These are phyloP conservation scores for Tetramorium simillimum DNA, from an alignment of 1,140 invertebrate genomes.

Conservation along the genomic window DNA sequence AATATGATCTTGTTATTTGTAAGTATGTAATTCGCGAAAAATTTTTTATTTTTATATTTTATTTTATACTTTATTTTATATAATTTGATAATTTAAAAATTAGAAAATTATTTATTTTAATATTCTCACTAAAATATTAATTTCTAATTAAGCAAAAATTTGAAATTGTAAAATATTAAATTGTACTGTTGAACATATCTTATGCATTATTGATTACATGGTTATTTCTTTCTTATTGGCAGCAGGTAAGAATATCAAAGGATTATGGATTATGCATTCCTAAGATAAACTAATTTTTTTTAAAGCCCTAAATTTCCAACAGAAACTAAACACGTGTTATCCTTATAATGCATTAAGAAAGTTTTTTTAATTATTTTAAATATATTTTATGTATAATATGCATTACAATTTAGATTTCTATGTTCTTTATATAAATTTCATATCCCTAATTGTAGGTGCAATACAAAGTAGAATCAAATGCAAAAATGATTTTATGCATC, in stretches of 20 bases:
- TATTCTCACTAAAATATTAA: neutral
- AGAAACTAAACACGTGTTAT: conserved; percentile 20
- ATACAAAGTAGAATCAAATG: neutral
- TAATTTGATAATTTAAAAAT: neutral
- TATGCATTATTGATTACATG: neutral
- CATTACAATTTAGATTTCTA: neutral
- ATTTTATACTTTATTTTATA: neutral
- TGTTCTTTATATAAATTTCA: neutral
- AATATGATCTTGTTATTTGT: conserved; percentile 8
- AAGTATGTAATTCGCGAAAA: neutral
- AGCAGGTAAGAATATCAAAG: neutral
- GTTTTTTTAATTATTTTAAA: neutral
- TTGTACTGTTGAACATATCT: neutral
- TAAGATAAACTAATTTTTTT: neutral
- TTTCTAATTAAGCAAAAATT: neutral
- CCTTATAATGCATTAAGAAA: neutral
- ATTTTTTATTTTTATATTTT: neutral
- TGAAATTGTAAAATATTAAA: neutral
- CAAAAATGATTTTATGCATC: neutral
- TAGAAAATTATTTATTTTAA: neutral
- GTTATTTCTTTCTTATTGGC: neutral
- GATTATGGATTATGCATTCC: neutral
- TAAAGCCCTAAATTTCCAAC: conserved; percentile 5
- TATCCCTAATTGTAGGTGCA: neutral
- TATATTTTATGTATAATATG: neutral